Percentiles rank a stretch among this genome's conserved stretches.
Conservation (phyloP, 1,140 invertebrate species). For the Stratiolaelaps scimitus region DNA sequence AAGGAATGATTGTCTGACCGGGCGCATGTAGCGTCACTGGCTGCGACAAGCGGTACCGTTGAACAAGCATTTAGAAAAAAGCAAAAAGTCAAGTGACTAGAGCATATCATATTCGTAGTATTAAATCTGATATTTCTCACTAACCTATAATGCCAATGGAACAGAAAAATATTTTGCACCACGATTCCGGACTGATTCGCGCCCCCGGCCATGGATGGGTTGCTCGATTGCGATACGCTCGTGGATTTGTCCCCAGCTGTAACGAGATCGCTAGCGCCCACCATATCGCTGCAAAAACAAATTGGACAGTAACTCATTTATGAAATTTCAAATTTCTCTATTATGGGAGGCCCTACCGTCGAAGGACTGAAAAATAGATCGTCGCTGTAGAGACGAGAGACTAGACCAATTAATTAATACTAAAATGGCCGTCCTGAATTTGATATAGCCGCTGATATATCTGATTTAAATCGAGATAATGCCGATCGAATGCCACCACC, state of each 20-base stretch:
- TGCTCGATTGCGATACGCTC: neutral
- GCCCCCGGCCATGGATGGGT: slow-evolving; percentile 17
- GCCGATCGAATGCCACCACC: neutral
- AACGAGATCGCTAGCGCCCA: slow-evolving; percentile 5
- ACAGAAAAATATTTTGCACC: neutral
- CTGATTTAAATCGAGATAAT: neutral
- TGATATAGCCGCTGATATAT: neutral
- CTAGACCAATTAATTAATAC: neutral
- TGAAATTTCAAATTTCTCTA: too few relatives aligned
- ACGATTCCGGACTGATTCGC: slow-evolving; percentile 1
- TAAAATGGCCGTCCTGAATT: neutral
- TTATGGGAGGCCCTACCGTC: too few relatives aligned
- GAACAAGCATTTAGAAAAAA: too few relatives aligned
- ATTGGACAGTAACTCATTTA: too few relatives aligned
- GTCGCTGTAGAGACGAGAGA: neutral
- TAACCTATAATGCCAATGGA: slow-evolving; percentile 6
- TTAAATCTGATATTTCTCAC: neutral
- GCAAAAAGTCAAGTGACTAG: too few relatives aligned
- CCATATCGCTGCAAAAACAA: slow-evolving; percentile 5
- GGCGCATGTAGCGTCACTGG: too few relatives aligned
- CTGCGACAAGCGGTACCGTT: too few relatives aligned
- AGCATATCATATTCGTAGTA: slow-evolving; percentile 5
- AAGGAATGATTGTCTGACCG: too few relatives aligned
- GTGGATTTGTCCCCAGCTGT: neutral
- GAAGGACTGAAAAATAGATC: neutral